phyloP scores from a whole-genome alignment of 2,113 vertebrate species.

The Pygoscelis adeliae region DNA sequence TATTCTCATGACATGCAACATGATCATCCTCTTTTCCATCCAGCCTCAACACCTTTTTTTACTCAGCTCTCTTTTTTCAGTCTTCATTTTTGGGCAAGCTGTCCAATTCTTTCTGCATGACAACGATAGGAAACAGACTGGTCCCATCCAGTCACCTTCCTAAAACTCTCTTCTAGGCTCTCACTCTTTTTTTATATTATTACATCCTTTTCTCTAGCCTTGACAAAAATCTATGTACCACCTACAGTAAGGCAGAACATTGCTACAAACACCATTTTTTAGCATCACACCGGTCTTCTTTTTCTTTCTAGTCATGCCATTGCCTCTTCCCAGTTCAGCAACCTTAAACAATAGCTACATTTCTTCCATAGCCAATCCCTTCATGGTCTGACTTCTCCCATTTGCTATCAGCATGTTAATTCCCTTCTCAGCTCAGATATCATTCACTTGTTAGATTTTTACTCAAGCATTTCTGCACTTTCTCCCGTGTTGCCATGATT shows the following conservation, averaged over 20 bases:
- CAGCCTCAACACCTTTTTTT: conserved; percentile 5
- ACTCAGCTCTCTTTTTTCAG: neutral
- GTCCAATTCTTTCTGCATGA: neutral
- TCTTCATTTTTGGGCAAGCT: neutral
- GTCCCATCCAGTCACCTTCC: neutral
- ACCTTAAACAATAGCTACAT: neutral
- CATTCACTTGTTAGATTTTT: neutral
- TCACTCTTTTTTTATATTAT: neutral
- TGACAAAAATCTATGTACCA: neutral
- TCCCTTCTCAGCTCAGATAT: neutral
- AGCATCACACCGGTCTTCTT: neutral
- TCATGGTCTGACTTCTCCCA: neutral
- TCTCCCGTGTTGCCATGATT: neutral
- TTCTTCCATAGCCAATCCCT: neutral
- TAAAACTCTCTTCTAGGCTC: neutral
- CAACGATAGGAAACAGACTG: neutral
- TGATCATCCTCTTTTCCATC: neutral
- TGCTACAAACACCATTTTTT: neutral
- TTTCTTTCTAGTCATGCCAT: neutral
- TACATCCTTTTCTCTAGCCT: neutral
- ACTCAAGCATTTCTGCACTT: neutral
- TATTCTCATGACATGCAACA: neutral
- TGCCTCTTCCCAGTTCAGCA: neutral
- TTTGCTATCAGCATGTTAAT: neutral
- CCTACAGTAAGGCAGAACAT: neutral